phyloP scores from a whole-genome alignment of 92 coral and sea anemone species.

The Galaxea fascicularis region DNA sequence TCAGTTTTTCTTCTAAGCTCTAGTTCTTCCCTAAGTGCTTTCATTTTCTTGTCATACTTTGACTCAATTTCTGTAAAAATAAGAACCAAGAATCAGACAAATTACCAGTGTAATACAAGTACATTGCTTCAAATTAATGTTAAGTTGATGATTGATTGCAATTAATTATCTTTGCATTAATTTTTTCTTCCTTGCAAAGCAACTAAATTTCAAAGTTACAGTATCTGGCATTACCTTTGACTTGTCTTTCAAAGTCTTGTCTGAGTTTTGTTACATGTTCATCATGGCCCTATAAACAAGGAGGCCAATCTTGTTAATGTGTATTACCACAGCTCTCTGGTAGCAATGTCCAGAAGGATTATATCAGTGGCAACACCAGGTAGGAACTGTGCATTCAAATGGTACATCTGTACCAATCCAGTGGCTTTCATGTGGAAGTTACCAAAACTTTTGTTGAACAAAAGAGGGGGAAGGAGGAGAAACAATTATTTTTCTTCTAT shows the following conservation, averaged over 20 bases:
- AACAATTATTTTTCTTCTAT: too few relatives aligned
- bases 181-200: too few relatives aligned
- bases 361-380: too few relatives aligned
- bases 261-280: constrained; percentile 95
- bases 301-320: neutral
- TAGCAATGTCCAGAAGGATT: too few relatives aligned
- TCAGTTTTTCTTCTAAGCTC: constrained; percentile 97
- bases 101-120: neutral
- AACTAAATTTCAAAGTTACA: too few relatives aligned
- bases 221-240: constrained; percentile 87
- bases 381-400: too few relatives aligned
- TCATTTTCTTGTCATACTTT: constrained; percentile 98
- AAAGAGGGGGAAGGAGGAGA: neutral
- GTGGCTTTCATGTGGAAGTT: too few relatives aligned
- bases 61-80: constrained; percentile 88
- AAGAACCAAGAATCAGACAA: neutral
- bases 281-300: constrained; percentile 81
- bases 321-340: neutral
- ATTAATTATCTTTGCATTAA: too few relatives aligned
- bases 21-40: constrained; percentile 91
- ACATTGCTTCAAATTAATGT: neutral
- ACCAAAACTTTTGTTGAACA: neutral
- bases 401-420: too few relatives aligned
- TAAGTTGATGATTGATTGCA: too few relatives aligned
- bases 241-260: constrained; percentile 98